phyloP scores from a whole-genome alignment of 2,113 vertebrate species.

The Tyrannus savana region DNA sequence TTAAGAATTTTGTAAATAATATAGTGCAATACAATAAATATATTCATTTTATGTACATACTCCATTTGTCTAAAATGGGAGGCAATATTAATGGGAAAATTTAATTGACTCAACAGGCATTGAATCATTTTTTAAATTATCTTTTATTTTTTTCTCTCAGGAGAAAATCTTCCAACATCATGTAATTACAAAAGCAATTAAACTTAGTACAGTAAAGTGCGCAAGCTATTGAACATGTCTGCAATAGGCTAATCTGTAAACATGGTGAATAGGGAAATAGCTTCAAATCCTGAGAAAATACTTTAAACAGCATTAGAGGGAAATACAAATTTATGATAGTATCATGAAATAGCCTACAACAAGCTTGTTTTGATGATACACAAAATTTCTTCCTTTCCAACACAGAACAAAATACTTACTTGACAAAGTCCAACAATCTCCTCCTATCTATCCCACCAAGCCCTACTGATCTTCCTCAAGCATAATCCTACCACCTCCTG shows the following conservation, averaged over 20 bases:
- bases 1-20: background rate
- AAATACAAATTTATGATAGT: background rate
- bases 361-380: background rate
- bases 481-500: background rate
- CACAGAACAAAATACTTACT: background rate
- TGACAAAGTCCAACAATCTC: background rate
- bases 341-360: background rate
- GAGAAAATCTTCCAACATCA: background rate
- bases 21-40: background rate
- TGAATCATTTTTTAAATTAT: background rate
- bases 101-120: background rate
- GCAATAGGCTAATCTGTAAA: background rate
- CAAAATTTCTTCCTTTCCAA: background rate
- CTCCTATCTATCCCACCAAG: background rate
- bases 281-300: background rate
- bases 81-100: background rate
- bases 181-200: background rate
- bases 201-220: background rate
- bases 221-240: background rate
- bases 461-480: background rate
- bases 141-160: background rate
- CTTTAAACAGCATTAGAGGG: background rate
- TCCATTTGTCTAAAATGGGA: background rate
- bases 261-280: background rate
- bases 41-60: background rate